A percentile compares a stretch with the other conserved stretches of the same genome.
These are phyloP conservation scores for Acanthaster planci DNA, from an alignment of 35 echinoderm and acorn worm genomes.

Conservation along the genomic window DNA sequence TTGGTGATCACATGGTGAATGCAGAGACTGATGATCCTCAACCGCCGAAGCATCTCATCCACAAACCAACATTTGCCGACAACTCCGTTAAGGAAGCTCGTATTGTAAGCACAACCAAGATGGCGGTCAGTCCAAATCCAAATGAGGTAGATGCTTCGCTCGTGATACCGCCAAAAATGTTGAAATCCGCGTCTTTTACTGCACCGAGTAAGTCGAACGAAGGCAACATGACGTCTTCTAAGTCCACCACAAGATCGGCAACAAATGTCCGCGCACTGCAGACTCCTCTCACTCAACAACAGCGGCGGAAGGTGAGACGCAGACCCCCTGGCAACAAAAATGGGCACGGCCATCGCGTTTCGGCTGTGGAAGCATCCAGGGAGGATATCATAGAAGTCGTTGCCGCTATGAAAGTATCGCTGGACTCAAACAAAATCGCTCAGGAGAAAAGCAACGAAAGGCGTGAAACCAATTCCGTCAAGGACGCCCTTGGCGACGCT, in stretches of 20 bases:
- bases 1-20: too few species aligned
- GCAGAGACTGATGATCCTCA: background rate
- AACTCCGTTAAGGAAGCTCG: background rate
- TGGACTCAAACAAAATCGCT: background rate
- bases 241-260: conserved; percentile 30
- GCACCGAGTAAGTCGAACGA: conserved; percentile 37
- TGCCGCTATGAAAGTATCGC: background rate
- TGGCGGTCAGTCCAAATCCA: background rate
- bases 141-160: background rate
- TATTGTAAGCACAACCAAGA: conserved; percentile 11
- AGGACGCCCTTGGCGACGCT: background rate
- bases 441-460: background rate
- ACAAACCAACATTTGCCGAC: conserved; percentile 10
- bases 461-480: background rate
- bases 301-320: conserved; percentile 40
- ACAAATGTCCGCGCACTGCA: conserved; percentile 46
- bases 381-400: conserved; percentile 6
- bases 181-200: conserved; percentile 37
- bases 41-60: background rate
- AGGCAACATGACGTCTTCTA: background rate
- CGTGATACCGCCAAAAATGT: background rate
- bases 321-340: conserved; percentile 6
- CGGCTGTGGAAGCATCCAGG: conserved; percentile 4
- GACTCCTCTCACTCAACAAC: conserved; percentile 33
- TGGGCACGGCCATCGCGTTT: conserved; percentile 13